Base-by-base conservation (phyloP, 2,113 vertebrate genomes). In the Rhadina sibilatrix region DNA sequence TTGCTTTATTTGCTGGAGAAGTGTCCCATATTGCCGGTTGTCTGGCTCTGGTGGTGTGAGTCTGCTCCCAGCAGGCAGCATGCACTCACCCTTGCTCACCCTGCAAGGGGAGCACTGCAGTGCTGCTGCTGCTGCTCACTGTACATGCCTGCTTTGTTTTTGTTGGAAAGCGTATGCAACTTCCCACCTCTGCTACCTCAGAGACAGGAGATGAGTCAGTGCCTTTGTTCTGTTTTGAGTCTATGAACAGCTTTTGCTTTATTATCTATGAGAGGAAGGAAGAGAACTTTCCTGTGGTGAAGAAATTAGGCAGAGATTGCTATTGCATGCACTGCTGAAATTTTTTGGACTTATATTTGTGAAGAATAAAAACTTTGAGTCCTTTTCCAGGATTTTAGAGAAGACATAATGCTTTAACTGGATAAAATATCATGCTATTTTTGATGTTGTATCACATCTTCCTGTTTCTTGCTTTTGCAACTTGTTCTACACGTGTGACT, bases 21-120 rank as follows among this genome's bases (percentile, higher is more conserved):
- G 57, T 76, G 57, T 68, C 35, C 60, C 6, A 0, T 82, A 7
- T 46, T 1, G 0, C 27, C 30, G 61, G 44, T 1, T 4, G 56
- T 61, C n/a, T 92, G 61, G 28, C 12, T 30, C 40, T 72, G 57
- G 31, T 30, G 12, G 38, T 18, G 14, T n/a, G 33, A 76, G 56
- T 23, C 37, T 53, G 13, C 31, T 86, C 8, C 74, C 57, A 54
- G 69, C 46, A 37, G 59, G 35, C 31, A 10, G 79, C 7, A 22
- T 50, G 50, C 8, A 9, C 52, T 90, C 44, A 12, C 27, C 23
- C 64, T 72, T 61, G 22, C 63, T 94, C 30, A 28, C 3, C 4
- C 30, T 54, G 72, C 17, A 35, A 21, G 42, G 35, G 37, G 37
- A 74, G 25, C 28, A 1, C 69, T 91, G 47, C 50, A 52, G 10